These are phyloP conservation scores for Steromphala cineraria DNA, from an alignment of 2,888 invertebrate genomes.

Conservation along the genomic window DNA sequence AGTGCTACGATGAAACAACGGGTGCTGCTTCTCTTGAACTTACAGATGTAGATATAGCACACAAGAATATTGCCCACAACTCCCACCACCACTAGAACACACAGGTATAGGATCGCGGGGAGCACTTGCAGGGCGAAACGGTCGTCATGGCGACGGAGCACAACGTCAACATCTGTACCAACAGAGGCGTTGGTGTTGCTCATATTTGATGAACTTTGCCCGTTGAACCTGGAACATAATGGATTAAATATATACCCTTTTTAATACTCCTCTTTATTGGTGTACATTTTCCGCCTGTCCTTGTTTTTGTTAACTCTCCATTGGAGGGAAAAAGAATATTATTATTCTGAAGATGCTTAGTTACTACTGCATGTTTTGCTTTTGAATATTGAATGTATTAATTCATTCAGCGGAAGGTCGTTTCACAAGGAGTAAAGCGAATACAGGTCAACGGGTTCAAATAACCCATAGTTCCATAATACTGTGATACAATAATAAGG, in stretches of 20 bases:
- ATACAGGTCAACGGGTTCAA: no score
- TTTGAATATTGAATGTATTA: no score
- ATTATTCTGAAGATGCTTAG: no score
- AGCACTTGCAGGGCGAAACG: neutral
- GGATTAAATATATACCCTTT: neutral
- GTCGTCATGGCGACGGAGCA: neutral
- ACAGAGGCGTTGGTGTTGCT: neutral
- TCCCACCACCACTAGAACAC: neutral
- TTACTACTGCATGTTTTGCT: no score
- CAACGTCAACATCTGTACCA: neutral
- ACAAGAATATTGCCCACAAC: neutral
- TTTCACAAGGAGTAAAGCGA: no score
- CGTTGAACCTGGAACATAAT: neutral
- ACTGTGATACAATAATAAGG: no score
- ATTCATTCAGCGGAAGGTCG: no score
- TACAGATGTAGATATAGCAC: neutral
- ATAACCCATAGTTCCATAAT: no score
- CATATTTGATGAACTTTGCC: neutral
- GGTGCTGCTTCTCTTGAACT: neutral
- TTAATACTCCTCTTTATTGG: no score
- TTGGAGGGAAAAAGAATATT: no score
- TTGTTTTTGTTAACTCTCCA: no score
- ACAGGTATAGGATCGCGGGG: neutral
- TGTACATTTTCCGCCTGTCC: no score
- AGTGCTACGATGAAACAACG: neutral